Conservation (phyloP, 2,113 vertebrate species). For the Glaucidium brasilianum region DNA sequence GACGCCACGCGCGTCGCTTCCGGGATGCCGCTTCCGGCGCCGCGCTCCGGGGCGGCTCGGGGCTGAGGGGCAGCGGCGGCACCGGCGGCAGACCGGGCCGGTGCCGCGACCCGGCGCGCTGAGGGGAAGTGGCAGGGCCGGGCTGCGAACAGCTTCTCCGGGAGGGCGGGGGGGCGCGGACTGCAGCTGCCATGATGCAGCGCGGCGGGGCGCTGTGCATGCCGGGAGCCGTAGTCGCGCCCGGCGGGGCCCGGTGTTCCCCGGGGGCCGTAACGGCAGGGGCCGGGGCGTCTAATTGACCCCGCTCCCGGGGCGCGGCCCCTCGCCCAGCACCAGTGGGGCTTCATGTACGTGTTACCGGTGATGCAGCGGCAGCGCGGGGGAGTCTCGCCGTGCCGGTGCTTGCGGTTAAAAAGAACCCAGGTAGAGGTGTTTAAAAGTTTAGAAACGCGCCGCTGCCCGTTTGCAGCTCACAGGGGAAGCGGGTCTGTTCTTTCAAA, state of each 20-base stretch:
- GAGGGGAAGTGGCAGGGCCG: too few relatives aligned
- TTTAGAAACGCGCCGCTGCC: rapidly evolving
- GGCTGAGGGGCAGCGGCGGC: neutral
- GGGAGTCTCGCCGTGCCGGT: rapidly evolving
- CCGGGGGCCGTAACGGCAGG: too few relatives aligned
- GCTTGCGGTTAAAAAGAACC: too few relatives aligned
- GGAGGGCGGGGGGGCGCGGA: rapidly evolving
- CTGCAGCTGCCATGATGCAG: neutral
- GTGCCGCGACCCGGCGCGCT: rapidly evolving
- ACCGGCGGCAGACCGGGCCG: rapidly evolving
- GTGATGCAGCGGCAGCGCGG: neutral
- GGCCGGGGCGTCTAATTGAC: too few relatives aligned
- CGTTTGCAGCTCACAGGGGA: rapidly evolving
- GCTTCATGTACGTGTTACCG: too few relatives aligned
- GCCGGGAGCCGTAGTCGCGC: neutral
- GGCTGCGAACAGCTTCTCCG: too few relatives aligned
- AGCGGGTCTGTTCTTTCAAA: too few relatives aligned
- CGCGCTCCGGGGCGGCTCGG: too few relatives aligned
- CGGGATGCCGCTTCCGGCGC: neutral
- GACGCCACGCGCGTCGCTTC: neutral
- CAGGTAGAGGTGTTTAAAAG: too few relatives aligned
- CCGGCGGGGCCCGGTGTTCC: neutral
- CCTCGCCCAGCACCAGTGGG: too few relatives aligned
- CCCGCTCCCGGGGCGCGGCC: too few relatives aligned
- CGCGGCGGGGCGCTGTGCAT: neutral